Base-by-base conservation (phyloP, 2,113 vertebrate species). In the Petaurus breviceps region DNA sequence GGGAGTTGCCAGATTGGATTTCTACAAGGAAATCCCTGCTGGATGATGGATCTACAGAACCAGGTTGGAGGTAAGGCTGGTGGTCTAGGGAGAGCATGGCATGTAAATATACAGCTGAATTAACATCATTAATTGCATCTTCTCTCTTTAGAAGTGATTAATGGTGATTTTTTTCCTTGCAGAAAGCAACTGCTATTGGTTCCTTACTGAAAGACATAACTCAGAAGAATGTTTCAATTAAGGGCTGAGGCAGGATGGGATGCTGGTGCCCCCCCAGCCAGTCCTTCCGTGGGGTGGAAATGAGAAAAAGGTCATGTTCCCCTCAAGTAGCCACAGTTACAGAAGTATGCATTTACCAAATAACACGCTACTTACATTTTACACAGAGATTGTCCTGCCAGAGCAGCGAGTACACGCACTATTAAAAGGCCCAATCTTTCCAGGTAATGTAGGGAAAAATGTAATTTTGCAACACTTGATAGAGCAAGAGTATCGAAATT, bases 371-470 rank as follows among this genome's bases (percentile, higher is more conserved):
- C 94, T 96, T 94, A 26, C 84, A 47, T 90, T 94, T 96, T 94
- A 89, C 92, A 54, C 68, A 84, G 92, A 90, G 95, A 93, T 95
- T 91, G 93, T 90, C 37, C 91, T 90, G 92, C 95, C 61, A 91
- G 97, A 95, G 50, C 90, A 92, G 89, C 53, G 9, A 61, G 93
- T 84, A 94, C 68, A 16, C 89, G 37, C 49, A 55, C 55, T 28
- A 90, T 8, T 68, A 90, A 95, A 92, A 97, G 90, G 94, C 50
- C 16, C 94, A 90, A 90, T 95, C 94, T 96, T 96, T 93, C 90
- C 92, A 97, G 97, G 95, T 95, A 92, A 96, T 91, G 95, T 61
- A 52, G 93, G 93, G 92, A 91, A 95, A 95, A 95, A 93, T 92
- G 91, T 84, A 96, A 96, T 93, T 97, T 95, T 92, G 93, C n/a